Evolutionary conservation across 2,888 invertebrate genomes (phyloP).

Genomic region (Baccha elongata): DNA sequence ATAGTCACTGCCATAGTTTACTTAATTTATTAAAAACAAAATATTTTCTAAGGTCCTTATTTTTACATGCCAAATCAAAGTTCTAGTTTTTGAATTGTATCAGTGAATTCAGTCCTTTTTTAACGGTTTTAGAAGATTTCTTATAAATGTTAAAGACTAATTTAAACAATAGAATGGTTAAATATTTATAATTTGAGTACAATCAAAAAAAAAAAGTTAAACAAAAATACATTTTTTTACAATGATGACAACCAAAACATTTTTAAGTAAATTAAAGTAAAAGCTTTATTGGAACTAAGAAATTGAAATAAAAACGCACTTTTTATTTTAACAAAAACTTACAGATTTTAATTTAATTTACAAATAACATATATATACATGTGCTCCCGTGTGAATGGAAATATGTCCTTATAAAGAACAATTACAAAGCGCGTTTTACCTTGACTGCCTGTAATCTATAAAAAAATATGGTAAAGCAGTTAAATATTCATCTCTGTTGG

Average conservation of each 20-base stretch:
- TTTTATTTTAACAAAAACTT: conserved; percentile 51
- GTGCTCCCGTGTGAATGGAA: too few relatives aligned
- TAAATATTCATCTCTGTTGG: too few relatives aligned
- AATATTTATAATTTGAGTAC: conserved; percentile 21
- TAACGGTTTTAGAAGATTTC: conserved; percentile 6
- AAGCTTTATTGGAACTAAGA: conserved; percentile 16
- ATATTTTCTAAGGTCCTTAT: conserved; percentile 4
- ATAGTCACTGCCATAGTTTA: conserved; percentile 78
- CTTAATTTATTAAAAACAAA: conserved; percentile 77
- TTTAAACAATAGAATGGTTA: conserved; percentile 11
- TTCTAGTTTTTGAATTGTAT: conserved; percentile 43
- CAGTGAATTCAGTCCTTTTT: conserved; percentile 11
- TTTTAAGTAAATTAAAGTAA: background rate
- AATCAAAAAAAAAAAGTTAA: background rate
- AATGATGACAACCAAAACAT: conserved; percentile 18
- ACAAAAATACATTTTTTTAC: conserved; percentile 13
- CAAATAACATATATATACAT: too few relatives aligned
- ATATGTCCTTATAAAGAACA: too few relatives aligned
- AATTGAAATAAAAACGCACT: conserved; percentile 44
- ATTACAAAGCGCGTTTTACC: too few relatives aligned
- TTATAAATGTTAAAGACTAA: conserved; percentile 6
- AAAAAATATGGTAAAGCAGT: too few relatives aligned
- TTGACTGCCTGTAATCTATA: too few relatives aligned
- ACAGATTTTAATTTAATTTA: too few relatives aligned
- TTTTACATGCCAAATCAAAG: conserved; percentile 55